Evolutionary conservation across 2,888 invertebrate genomes (phyloP).

Genomic region (Xylota segnis): DNA sequence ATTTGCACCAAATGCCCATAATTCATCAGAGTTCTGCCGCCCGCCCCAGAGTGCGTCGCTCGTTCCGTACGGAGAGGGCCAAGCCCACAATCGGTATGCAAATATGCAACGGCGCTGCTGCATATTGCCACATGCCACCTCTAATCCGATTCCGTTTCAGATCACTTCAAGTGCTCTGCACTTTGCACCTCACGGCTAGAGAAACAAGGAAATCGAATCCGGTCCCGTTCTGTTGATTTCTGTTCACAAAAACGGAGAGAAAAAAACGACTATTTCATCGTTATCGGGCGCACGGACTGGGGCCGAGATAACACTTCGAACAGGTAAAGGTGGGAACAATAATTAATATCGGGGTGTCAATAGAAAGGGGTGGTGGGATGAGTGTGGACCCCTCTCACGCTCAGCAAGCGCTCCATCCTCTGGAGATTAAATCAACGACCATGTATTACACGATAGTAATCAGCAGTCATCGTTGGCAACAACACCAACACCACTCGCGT

Average conservation of each 20-base stretch:
- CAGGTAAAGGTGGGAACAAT: conserved; percentile 70
- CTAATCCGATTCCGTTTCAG: conserved; percentile 70
- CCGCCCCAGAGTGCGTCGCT: conserved; percentile 51
- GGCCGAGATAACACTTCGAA: conserved; percentile 50
- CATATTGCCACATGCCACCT: conserved; percentile 68
- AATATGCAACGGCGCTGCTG: conserved; percentile 30
- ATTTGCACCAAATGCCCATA: conserved; percentile 71
- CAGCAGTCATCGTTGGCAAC: conserved; percentile 65
- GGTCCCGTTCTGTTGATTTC: background rate
- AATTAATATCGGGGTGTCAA: conserved; percentile 71
- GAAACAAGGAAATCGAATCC: conserved; percentile 66
- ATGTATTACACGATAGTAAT: conserved; percentile 76
- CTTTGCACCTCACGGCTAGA: conserved; percentile 53
- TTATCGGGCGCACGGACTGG: conserved; percentile 33
- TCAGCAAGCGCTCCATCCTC: conserved; percentile 43
- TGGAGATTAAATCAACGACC: conserved; percentile 69
- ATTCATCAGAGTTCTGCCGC: conserved; percentile 59
- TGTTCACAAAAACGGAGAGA: background rate
- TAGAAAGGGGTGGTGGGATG: conserved; percentile 30
- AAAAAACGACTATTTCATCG: conserved; percentile 19
- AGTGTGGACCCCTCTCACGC: background rate
- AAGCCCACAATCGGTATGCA: conserved; percentile 75
- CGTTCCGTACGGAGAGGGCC: conserved; percentile 28
- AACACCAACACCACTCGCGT: background rate
- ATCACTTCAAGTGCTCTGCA: conserved; percentile 55